Conservation (phyloP, 2,888 invertebrate genomes). For the Platynereis dumerilii region DNA sequence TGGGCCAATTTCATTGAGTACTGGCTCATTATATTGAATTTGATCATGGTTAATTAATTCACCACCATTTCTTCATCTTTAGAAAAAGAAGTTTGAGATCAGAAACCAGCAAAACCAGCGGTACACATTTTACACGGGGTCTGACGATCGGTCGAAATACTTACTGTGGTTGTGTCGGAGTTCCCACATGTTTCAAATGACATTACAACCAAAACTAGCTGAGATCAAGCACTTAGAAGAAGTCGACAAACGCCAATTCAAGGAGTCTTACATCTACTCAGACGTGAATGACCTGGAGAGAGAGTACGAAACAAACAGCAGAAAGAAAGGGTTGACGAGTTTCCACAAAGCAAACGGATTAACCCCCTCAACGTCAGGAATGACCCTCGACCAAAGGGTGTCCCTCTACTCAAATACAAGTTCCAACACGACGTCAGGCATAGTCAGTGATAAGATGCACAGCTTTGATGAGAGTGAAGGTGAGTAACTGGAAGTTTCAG, state of each 20-base stretch:
- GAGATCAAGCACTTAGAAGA: conserved; percentile 84
- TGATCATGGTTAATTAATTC: no score
- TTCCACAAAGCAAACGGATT: neutral
- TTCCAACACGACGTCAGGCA: conserved; percentile 96
- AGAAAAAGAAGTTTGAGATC: conserved; percentile 95
- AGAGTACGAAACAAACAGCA: neutral
- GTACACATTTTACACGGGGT: conserved; percentile 86
- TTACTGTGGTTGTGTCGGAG: conserved; percentile 85
- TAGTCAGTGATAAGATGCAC: conserved; percentile 77
- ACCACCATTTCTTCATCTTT: no score
- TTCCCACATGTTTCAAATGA: conserved; percentile 94
- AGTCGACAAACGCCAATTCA: conserved; percentile 68
- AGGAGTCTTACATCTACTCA: conserved; percentile 71
- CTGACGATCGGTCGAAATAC: conserved; percentile 93
- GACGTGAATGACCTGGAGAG: conserved; percentile 56
- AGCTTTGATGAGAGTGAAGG: conserved; percentile 35
- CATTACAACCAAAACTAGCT: conserved; percentile 79
- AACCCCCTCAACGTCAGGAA: neutral
- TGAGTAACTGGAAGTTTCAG: no score
- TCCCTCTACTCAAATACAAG: conserved; percentile 92
- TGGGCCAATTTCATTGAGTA: no score
- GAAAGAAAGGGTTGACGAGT: neutral
- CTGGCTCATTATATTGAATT: no score
- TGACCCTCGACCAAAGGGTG: conserved; percentile 54
- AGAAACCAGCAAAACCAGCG: conserved; percentile 78